Base-by-base conservation (phyloP, 2,888 invertebrate genomes). In the Lepidochitona cinerea region DNA sequence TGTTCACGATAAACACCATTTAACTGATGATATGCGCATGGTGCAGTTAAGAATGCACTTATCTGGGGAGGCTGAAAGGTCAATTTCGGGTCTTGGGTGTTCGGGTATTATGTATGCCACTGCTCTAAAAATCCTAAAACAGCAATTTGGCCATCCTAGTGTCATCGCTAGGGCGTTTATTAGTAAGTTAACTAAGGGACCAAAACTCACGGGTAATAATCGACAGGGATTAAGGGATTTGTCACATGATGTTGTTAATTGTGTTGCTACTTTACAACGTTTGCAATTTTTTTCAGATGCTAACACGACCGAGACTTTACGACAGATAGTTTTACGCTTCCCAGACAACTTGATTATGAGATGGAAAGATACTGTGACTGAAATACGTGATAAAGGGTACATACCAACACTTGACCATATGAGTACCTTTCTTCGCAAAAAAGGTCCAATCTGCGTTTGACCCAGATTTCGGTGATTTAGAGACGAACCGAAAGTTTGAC, bases 391-490 rank as follows among this genome's bases (percentile, higher is more conserved):
- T 5, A 70, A 41, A 29, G 74, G 70, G 18, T 35, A 67, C 37
- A 14, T 26, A 1, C 74, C 74, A 29, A 36, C 7, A 18, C 23
- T 71, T n/a, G 29, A 33, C 23, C 65, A 66, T 64, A 71, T 70
- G n/a, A 70, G 66, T 26, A 37, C 37, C 14, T 70, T 74, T 37
- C 18, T 74, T 2, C 49, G 74, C 7, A 37, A 74, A 37, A 52
- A 5, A 37, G 3, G 67, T 74, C 1, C 29, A 37, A 37, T 52
- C 71, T 5, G 70, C 65, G 26, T 74, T 66, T 54, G 74, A 74
- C 33, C 74, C 68, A 26, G 74, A 74, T 14, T 74, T 71, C 49
- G 73, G 73, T 35, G 70, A 70, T 35, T 3, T 73, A 36, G 52
- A 37, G 5, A 26, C 29, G 35, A 6, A n/a, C 7, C 29, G n/a